Evolutionary conservation across 2,888 invertebrate species (phyloP).

Genomic region (Papilio protenor): DNA sequence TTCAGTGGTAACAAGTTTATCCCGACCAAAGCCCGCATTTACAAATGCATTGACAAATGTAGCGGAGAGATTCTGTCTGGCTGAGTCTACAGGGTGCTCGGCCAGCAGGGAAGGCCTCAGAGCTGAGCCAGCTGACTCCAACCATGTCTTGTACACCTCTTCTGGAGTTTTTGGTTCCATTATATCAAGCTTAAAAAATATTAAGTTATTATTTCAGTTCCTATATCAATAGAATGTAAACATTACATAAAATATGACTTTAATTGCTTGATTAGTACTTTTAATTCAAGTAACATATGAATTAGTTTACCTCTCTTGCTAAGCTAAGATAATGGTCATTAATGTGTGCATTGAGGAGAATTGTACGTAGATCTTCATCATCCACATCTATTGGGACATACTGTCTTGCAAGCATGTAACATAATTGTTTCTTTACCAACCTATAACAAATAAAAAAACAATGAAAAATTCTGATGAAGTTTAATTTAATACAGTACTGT

Average conservation of each 20-base stretch:
- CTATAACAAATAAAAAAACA: constrained; percentile 74
- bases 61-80: constrained; percentile 97
- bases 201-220: neutral
- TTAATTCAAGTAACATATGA: constrained; percentile 5
- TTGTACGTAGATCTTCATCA: constrained; percentile 92
- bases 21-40: constrained; percentile 98
- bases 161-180: constrained; percentile 99
- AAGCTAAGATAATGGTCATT: constrained; percentile 96
- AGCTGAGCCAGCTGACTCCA: constrained; percentile 91
- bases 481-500: too few relatives aligned
- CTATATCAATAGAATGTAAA: neutral
- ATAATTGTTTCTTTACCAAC: constrained; percentile 95
- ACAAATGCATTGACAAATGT: constrained; percentile 99
- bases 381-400: constrained; percentile 94
- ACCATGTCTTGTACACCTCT: constrained; percentile 98
- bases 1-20: constrained; percentile 96
- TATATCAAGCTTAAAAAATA: constrained; percentile 91
- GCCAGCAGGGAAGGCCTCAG: constrained; percentile 89
- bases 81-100: constrained; percentile 94
- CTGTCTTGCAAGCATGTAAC: constrained; percentile 98
- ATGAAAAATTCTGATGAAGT: neutral
- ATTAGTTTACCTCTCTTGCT: constrained; percentile 90
- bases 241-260: too few relatives aligned
- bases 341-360: constrained; percentile 96
- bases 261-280: neutral